Evolutionary conservation across 2,888 invertebrate species (phyloP), one percentile per base, ranked within the genome.

Genomic region (Corythucha ciliata): DNA sequence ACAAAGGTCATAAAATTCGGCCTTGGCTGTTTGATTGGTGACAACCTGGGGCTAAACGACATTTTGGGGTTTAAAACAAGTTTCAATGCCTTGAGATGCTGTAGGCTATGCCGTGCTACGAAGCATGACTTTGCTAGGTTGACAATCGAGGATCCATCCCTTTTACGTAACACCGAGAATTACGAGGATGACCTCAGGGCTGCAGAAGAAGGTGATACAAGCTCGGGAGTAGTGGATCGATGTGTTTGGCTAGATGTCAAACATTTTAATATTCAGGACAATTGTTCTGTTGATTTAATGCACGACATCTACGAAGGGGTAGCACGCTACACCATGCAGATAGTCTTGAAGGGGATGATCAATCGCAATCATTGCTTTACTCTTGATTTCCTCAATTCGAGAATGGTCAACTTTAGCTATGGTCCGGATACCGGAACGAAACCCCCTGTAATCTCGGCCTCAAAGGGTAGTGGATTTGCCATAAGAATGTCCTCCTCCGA

Each of bases 231-330:
- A 8, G 36, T 36, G 6, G 36, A 36, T n/a, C 8, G 14, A 7
- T 36, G 36, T n/a, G 14, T 36, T 7, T 36, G 36, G 36, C 16
- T 7, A 8, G n/a, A 36, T 36, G n/a, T 36, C 14, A n/a, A 18
- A 8, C 16, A 36, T 36, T 36, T 36, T n/a, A n/a, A 18, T n/a
- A 7, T 36, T 36, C 14, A 36, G 16, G 16, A 7, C 14, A 7
- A 36, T 36, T 36, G 36, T n/a, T 36, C 36, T n/a, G 36, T 36
- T n/a, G 36, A 36, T n/a, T 36, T 36, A n/a, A 36, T 36, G 36
- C 36, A 36, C 36, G 36, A 36, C 36, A 36, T 36, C 8, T 36
- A 14, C 14, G 36, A 36, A n/a, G 36, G 36, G 8, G 7, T 7
- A 7, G 36, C 36, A 14, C n/a, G 14, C 14, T 36, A 36, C 36